Base-by-base conservation (phyloP, 2,113 vertebrate genomes). In the Equus quagga region DNA sequence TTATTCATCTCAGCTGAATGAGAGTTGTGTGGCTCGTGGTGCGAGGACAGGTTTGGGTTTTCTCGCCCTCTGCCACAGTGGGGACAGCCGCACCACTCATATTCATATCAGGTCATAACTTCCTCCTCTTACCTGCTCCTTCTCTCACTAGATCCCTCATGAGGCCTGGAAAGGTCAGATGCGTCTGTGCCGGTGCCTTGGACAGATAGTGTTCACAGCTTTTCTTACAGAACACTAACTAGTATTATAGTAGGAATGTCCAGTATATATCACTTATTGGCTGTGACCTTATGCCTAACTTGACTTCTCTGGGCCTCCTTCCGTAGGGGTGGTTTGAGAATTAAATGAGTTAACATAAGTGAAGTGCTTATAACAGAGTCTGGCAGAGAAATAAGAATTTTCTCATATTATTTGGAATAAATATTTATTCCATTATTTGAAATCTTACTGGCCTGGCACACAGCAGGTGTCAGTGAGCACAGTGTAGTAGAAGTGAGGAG, bases 231-330 rank as follows among this genome's bases (percentile, higher is more conserved):
- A 79, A 54, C 8, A 8, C 26, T 41, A 19, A 8, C 26, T 46
- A 19, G 19, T 60, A 11, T 49, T 15, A 13, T 13, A 58, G 9
- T 33, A 54, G 69, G 65, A 67, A 21, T 14, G 6, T 17, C 44
- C 21, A n/a, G 0, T 51, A 36, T 24, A 5, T 26, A 1, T n/a
- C 18, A 1, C 36, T 51, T 51, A 51, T 28, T 4, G 4, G 21
- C 49, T 46, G 24, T 18, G 6, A n/a, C 41, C 46, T 83, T 49
- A 56, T 79, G 36, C 46, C 5, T 64, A 18, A 23, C n/a, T 33
- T 54, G 9, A 58, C 51, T 72, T 80, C 60, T 83, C 28, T 62
- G 6, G 21, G 11, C 23, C 18, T 51, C 4, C 41, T 80, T 62
- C 54, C 31, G 28, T 9, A 60, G 21, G 5, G 33, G 28, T 75